Percentiles rank a stretch among this genome's conserved stretches.
phyloP scores from a whole-genome alignment of 2,797 vertebrate genomes.

The Margarornis squamiger region DNA sequence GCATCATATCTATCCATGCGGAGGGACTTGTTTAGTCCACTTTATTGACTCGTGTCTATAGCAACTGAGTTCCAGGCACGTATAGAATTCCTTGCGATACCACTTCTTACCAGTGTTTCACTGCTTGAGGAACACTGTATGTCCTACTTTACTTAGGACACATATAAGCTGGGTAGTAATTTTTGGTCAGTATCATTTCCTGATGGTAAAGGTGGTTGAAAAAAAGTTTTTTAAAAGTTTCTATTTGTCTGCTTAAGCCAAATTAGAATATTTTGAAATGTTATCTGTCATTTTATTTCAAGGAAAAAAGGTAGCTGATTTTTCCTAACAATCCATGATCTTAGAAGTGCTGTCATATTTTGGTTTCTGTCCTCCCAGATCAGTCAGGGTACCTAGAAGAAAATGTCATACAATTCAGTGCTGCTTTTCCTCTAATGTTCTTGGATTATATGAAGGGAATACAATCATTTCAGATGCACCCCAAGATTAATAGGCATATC shows the following conservation, averaged over 20 bases:
- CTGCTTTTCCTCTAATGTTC: background rate
- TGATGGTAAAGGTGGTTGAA: background rate
- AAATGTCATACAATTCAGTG: background rate
- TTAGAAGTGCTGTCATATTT: background rate
- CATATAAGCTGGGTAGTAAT: background rate
- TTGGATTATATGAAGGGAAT: background rate
- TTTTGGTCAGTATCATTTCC: background rate
- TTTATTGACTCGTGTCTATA: background rate
- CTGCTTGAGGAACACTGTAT: background rate
- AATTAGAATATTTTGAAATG: background rate
- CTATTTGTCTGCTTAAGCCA: background rate
- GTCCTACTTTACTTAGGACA: background rate
- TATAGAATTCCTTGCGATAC: background rate
- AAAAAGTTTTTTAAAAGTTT: background rate
- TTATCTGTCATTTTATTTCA: background rate
- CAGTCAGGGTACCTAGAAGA: background rate
- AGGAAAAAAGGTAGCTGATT: background rate
- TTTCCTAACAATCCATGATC: background rate
- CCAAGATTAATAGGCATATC: background rate
- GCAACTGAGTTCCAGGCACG: background rate
- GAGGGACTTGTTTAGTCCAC: background rate
- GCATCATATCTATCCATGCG: background rate
- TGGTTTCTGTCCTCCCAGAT: background rate
- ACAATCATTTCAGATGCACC: background rate
- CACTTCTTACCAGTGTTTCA: fast-evolving